Percentiles rank a stretch among this genome's conserved stretches.
Conservation (phyloP, 2,113 vertebrate species). For the Hemichromis elongatus region DNA sequence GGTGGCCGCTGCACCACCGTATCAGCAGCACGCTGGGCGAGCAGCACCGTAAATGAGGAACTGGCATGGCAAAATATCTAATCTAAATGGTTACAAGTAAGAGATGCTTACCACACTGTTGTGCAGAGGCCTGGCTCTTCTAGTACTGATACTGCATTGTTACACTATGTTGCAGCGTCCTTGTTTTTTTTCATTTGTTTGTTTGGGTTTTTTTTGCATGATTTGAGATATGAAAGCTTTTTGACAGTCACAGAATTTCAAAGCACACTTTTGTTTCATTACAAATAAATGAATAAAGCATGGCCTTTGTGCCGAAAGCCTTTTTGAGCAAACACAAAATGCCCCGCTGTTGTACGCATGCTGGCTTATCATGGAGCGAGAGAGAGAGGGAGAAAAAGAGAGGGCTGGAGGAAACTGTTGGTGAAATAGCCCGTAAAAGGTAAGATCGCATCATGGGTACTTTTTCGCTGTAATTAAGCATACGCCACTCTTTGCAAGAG, state of each 20-base stretch:
- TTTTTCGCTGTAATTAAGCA: conserved; percentile 71
- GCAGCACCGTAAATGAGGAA: not conserved
- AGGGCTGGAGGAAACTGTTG: conserved; percentile 44
- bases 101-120: not conserved
- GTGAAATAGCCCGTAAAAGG: conserved; percentile 68
- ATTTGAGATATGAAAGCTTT: not conserved
- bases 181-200: not conserved
- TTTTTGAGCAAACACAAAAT: not conserved
- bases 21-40: not conserved
- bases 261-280: not conserved
- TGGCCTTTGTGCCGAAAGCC: not conserved
- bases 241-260: not conserved
- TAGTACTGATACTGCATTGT: not conserved
- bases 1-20: conserved; percentile 58
- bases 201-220: not conserved
- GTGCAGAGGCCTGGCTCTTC: not conserved
- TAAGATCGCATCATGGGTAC: conserved; percentile 70
- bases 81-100: not conserved
- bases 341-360: not conserved
- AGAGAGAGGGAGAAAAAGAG: not conserved
- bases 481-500: conserved; percentile 49
- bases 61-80: not conserved
- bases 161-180: not conserved
- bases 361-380: conserved; percentile 22
- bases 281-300: conserved; percentile 8